phyloP scores from a whole-genome alignment of 2,797 vertebrate species.

The Sylvilagus floridanus region DNA sequence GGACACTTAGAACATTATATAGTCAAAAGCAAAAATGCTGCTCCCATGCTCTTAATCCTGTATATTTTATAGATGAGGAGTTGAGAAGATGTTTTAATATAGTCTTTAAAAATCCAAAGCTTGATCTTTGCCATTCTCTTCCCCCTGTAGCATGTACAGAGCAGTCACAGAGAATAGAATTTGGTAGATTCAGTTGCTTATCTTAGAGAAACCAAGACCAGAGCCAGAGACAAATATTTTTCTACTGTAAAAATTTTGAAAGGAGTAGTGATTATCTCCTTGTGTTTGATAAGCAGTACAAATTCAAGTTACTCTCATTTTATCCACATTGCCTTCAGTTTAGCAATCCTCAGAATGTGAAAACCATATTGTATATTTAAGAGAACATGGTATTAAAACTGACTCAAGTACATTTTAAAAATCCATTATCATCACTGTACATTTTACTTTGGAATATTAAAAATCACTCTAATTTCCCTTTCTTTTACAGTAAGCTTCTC shows the following conservation, averaged over 20 bases:
- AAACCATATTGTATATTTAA: not conserved
- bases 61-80: not conserved
- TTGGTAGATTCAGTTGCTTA: conserved; percentile 2
- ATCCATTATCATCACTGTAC: not conserved
- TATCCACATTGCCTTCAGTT: not conserved
- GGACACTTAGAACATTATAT: not conserved
- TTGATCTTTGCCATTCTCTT: not conserved
- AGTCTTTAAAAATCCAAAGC: not conserved
- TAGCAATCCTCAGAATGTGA: conserved; percentile 32
- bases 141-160: not conserved
- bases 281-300: conserved; percentile 59
- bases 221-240: conserved; percentile 58
- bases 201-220: conserved; percentile 55
- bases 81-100: conserved; percentile 15
- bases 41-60: not conserved
- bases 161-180: not conserved
- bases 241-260: conserved; percentile 14
- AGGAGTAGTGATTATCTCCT: not conserved
- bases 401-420: conserved; percentile 41
- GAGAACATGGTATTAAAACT: conserved; percentile 58
- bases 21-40: not conserved
- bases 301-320: conserved; percentile 68
- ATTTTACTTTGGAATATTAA: conserved; percentile 7
- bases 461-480: not conserved
- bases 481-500: not conserved